A percentile compares a stretch with the other conserved stretches of the same genome.
Conservation (phyloP, 1,140 invertebrate species). For the Leptinotarsa defecta region DNA sequence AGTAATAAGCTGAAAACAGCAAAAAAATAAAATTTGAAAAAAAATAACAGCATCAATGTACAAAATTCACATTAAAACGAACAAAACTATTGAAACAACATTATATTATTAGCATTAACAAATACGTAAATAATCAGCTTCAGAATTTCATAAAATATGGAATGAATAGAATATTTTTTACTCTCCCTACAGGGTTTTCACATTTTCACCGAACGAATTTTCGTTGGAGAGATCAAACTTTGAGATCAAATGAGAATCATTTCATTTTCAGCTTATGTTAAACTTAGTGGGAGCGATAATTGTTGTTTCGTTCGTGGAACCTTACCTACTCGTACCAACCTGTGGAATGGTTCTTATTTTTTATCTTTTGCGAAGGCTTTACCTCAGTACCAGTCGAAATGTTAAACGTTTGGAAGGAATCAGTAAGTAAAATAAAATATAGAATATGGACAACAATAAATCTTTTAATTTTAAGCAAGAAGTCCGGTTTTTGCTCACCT, state of each 20-base stretch:
- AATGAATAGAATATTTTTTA: too few relatives aligned
- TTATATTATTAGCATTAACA: too few relatives aligned
- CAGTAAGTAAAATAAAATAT: constrained; percentile 42
- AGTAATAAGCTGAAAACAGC: too few relatives aligned
- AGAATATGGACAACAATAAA: neutral
- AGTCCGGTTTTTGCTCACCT: constrained; percentile 75
- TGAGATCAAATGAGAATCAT: neutral
- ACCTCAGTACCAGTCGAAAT: constrained; percentile 68
- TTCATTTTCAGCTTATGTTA: constrained; percentile 28
- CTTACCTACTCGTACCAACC: constrained; percentile 68
- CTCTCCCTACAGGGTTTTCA: too few relatives aligned
- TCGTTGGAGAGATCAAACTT: too few relatives aligned
- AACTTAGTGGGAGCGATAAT: constrained; percentile 47
- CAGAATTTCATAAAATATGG: too few relatives aligned
- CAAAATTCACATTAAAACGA: too few relatives aligned
- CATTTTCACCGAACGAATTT: too few relatives aligned
- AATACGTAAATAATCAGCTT: too few relatives aligned
- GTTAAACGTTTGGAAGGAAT: constrained; percentile 70
- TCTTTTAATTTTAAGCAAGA: constrained; percentile 53
- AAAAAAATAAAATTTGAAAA: too few relatives aligned
- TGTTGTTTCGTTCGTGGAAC: constrained; percentile 58
- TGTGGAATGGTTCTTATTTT: constrained; percentile 71
- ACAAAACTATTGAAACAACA: too few relatives aligned
- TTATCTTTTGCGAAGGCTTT: constrained; percentile 73
- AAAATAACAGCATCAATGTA: too few relatives aligned